Percentiles rank a stretch among this genome's conserved stretches.
Conservation (phyloP, 92 coral and sea anemone genomes). For the Palythoa grandis region DNA sequence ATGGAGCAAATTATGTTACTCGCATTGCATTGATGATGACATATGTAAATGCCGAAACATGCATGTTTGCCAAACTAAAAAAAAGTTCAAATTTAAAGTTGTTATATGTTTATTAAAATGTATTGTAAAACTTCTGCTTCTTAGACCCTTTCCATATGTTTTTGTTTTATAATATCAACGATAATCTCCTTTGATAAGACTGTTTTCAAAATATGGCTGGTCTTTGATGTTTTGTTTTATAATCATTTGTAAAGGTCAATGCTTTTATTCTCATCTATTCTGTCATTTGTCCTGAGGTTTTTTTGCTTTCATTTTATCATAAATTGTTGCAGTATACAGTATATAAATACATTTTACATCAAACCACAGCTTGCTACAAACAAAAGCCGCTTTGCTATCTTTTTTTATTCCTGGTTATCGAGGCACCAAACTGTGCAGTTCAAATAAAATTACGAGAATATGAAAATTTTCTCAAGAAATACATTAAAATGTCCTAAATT, state of each 20-base stretch:
- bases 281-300: background rate
- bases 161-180: too few relatives aligned
- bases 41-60: too few relatives aligned
- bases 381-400: too few relatives aligned
- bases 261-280: background rate
- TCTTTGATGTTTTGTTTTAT: background rate
- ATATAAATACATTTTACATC: background rate
- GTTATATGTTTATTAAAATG: too few relatives aligned
- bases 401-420: background rate
- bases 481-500: background rate
- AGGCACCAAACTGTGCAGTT: background rate
- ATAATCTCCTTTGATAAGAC: background rate
- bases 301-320: background rate
- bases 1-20: too few relatives aligned
- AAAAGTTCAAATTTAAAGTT: too few relatives aligned
- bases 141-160: too few relatives aligned
- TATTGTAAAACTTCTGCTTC: too few relatives aligned
- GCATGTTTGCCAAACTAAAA: too few relatives aligned
- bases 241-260: background rate
- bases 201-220: conserved; percentile 34
- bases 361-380: background rate
- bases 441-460: background rate
- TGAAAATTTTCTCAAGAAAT: background rate
- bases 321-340: background rate
- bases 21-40: too few relatives aligned